Conservation (phyloP, 1,140 invertebrate species). For the Drosophila sproati region DNA sequence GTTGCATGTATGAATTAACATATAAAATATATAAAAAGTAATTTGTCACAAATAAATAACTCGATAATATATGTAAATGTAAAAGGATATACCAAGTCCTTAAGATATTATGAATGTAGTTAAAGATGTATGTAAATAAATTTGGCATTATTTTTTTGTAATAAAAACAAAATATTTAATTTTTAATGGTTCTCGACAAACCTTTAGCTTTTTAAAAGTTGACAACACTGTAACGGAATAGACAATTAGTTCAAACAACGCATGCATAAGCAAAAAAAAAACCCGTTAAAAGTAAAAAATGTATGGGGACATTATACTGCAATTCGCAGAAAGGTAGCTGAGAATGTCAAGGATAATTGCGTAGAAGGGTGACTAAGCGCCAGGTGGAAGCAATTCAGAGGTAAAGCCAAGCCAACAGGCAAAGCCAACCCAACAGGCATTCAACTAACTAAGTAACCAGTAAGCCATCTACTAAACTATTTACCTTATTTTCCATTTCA, state of each 20-base stretch:
- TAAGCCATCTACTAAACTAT: constrained; percentile 61
- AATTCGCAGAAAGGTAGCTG: constrained; percentile 42
- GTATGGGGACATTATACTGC: constrained; percentile 35
- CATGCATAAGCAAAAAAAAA: constrained; percentile 7
- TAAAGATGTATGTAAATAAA: no score
- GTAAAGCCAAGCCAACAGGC: constrained; percentile 22
- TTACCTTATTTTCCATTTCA: constrained; percentile 60
- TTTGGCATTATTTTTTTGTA: no score
- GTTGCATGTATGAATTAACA: no score
- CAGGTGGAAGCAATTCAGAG: constrained; percentile 57
- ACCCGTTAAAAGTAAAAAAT: constrained; percentile 50
- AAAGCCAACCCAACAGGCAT: constrained; percentile 12
- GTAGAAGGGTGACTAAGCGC: constrained; percentile 68
- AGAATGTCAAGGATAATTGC: constrained; percentile 60
- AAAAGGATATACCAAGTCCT: no score
- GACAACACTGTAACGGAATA: constrained; percentile 10
- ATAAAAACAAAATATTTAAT: no score
- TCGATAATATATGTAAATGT: no score
- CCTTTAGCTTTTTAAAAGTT: neutral
- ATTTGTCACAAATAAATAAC: no score
- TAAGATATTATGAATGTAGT: no score
- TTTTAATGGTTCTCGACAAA: no score
- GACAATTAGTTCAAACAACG: constrained; percentile 40
- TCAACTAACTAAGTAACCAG: constrained; percentile 14
- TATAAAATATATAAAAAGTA: no score